Evolutionary conservation across 2,797 vertebrate genomes (phyloP), one percentile per base, ranked within the genome.

Genomic region (Lagocephalus sceleratus): DNA sequence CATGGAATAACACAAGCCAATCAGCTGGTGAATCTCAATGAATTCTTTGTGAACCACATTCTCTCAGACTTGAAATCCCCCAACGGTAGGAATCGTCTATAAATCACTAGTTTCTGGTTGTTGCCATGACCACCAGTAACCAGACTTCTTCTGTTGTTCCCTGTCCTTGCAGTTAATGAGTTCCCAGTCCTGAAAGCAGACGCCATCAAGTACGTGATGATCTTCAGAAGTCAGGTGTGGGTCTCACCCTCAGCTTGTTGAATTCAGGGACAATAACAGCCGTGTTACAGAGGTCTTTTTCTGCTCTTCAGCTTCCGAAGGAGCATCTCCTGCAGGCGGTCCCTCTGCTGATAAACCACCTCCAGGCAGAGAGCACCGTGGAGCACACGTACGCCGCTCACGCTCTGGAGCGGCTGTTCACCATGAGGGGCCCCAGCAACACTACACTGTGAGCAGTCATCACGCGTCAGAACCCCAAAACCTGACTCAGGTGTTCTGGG

Each of bases 1-100:
- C 97, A 98, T 85, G 97, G 97, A 66, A 99, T 99, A 85, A 99
- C 97, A 32, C 96, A 99, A 90, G 96, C 97, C 53, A 99, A 99
- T 66, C 96, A 99, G 87, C 85, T 99, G 55, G 97, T 99, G 71
- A 98, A 99, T 81, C 81, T 99, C 58, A 94, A 88, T 0, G 97
- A 99, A 63, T 99, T 99, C 89, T 98, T 98, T 73, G 91, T 95
- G 66, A 98, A 93, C 86, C 95, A 99, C 73, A 99, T 99, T 86
- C 91, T 96, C 2, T 85, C 94, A 35, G 97, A 99, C 73, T 82
- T 99, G 66, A 96, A 97, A 74, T 98, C 96, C 54, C 73, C 87
- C 20, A 98, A 93, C 63, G 92, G 97, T 99, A 85, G 91, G 75
- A 35, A 35, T 35, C 26, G 8, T 29, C 26, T 29, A 10, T 35